phyloP scores from a whole-genome alignment of 2,888 invertebrate species.

The Xestoiulus laeticollis region DNA sequence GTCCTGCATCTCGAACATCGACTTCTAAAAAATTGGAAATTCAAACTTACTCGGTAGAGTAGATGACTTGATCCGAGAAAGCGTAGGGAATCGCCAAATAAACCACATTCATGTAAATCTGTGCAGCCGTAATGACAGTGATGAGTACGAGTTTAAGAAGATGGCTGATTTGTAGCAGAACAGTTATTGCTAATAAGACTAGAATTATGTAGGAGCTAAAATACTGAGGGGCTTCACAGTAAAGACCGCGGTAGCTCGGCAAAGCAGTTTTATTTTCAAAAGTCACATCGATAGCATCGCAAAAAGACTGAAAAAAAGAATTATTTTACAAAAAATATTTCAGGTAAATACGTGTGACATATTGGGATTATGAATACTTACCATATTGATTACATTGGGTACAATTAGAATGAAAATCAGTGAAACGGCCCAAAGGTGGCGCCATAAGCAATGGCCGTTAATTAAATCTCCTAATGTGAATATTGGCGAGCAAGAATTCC shows the following conservation, averaged over 20 bases:
- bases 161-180: constrained; percentile 77
- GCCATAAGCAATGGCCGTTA: constrained; percentile 53
- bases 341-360: background rate
- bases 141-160: constrained; percentile 74
- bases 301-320: constrained; percentile 54
- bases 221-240: constrained; percentile 68
- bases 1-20: no score
- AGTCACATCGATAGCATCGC: constrained; percentile 2
- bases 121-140: constrained; percentile 69
- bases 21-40: background rate
- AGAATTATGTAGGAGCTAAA: constrained; percentile 77
- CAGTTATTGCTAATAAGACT: constrained; percentile 75
- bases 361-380: constrained; percentile 62
- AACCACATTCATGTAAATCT: constrained; percentile 58
- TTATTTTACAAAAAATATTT: background rate
- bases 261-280: background rate
- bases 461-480: constrained; percentile 51
- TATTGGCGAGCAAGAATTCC: background rate
- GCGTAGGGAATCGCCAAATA: constrained; percentile 57
- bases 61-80: constrained; percentile 58
- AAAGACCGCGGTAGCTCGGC: background rate
- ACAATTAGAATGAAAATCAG: constrained; percentile 70
- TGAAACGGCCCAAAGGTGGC: constrained; percentile 59
- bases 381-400: constrained; percentile 72
- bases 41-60: constrained; percentile 55